Evolutionary conservation across 23 tunicate species (phyloP).

Genomic region (Phallusia fumigata): DNA sequence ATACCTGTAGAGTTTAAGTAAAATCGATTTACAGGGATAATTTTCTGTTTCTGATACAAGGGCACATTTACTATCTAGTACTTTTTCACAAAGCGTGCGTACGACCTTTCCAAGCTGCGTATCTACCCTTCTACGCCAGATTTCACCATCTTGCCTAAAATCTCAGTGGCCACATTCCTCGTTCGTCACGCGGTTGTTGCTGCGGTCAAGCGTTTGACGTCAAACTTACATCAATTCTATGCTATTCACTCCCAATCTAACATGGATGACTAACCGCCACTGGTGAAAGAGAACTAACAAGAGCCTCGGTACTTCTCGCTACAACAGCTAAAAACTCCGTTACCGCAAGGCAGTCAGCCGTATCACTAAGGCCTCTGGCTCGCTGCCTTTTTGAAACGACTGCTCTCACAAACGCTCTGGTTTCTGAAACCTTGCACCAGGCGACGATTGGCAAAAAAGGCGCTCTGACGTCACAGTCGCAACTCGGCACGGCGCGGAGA

Average conservation of each 20-base stretch:
- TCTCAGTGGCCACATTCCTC: not conserved
- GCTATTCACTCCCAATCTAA: conserved; percentile 11
- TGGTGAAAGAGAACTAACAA: not conserved
- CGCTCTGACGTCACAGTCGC: conserved; percentile 5
- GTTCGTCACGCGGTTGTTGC: conserved; percentile 13
- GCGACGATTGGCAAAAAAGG: conserved; percentile 4
- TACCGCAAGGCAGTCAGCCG: not conserved
- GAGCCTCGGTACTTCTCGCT: not conserved
- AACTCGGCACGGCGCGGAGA: conserved; percentile 2
- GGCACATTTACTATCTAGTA: too few relatives aligned
- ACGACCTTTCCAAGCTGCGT: too few relatives aligned
- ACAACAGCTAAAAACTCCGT: not conserved
- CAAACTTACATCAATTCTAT: conserved; percentile 9
- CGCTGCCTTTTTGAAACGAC: not conserved
- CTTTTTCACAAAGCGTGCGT: too few relatives aligned
- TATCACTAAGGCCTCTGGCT: not conserved
- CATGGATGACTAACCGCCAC: conserved; percentile 6
- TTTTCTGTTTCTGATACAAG: too few relatives aligned
- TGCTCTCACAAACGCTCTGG: not conserved
- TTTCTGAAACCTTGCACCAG: not conserved
- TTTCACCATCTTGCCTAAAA: not conserved
- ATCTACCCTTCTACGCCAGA: not conserved
- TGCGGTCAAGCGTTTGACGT: conserved; percentile 4
- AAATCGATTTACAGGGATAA: too few relatives aligned
- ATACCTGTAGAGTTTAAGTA: too few relatives aligned